Evolutionary conservation across 30 jellyfish, hydroid and myxozoan genomes (phyloP), one percentile per base, ranked within the genome.

Genomic region (Aurelia coerulea): DNA sequence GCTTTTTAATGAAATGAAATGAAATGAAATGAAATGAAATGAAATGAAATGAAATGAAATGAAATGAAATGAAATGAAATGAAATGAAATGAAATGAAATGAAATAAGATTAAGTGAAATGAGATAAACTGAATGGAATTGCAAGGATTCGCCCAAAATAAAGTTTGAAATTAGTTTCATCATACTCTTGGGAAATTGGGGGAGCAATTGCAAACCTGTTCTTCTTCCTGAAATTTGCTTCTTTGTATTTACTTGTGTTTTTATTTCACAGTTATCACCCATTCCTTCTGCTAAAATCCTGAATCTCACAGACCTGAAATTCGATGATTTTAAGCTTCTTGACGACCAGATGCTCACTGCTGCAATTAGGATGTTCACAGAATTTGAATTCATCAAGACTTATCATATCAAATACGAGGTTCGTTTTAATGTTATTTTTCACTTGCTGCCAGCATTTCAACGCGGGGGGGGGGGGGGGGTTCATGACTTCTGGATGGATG

Each of bases 341-440:
- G 98, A 91, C 65, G 91, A 88, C 64, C 93, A 91, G 68, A 91
- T 91, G 98, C 74, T 91, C 51, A 72, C 96, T 7, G 98, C 98
- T 12, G 88, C 91, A 14, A 77, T 85, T 17, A 74, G 98, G 39
- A 91, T 91, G 98, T 91, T 91, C 67, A 81, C 84, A 33, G 98
- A 91, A 19, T 91, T 84, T 69, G 98, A 94, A 17, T 91, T 91
- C 65, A 13, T 85, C 53, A 85, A 84, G 31, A 91, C 82, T 12
- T 86, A 78, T 62, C 96, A 88, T 58, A 91, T 91, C 54, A 89
- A 85, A 78, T 83, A 91, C 65, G 96, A 85, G 93, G 98, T 91
- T 58, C 4, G 90, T 46, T 46, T 46, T 9, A 5, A 9, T 46
- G 0, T 4, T 1, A 4, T 46, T 46, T 1, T 46, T 46, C 29